These are phyloP conservation scores for Oncorhynchus kisutch DNA, from an alignment of 2,113 vertebrate species.

Conservation along the genomic window DNA sequence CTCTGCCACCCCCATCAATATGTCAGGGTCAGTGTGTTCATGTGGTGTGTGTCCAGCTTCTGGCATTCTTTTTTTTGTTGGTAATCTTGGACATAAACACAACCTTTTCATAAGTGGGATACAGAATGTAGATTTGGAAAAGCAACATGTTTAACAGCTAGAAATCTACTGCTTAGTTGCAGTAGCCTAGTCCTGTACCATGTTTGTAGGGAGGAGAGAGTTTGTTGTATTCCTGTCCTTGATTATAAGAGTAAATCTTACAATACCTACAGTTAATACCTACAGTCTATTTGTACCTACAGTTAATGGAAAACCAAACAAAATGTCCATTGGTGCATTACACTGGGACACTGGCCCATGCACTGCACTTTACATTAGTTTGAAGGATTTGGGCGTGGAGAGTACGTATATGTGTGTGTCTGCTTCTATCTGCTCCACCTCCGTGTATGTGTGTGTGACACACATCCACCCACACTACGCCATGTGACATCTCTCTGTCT, in stretches of 20 bases:
- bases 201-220: neutral
- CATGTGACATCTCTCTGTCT: conserved; percentile 74
- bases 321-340: neutral
- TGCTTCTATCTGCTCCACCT: conserved; percentile 1
- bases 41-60: conserved; percentile 28
- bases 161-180: too few species aligned
- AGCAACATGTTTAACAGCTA: too few species aligned
- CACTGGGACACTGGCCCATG: neutral
- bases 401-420: conserved; percentile 22
- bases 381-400: too few species aligned
- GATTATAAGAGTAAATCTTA: conserved; percentile 8
- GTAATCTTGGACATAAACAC: neutral
- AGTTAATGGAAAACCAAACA: neutral
- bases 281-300: neutral
- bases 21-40: conserved; percentile 21
- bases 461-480: conserved; percentile 37
- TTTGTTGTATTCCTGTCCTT: neutral
- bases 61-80: neutral
- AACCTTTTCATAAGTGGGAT: too few species aligned
- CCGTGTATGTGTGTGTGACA: conserved; percentile 14
- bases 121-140: too few species aligned
- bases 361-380: too few species aligned
- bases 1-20: conserved; percentile 17
- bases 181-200: too few species aligned
- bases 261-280: neutral